phyloP scores from a whole-genome alignment of 2,888 invertebrate genomes.

The Xestia ashworthii region DNA sequence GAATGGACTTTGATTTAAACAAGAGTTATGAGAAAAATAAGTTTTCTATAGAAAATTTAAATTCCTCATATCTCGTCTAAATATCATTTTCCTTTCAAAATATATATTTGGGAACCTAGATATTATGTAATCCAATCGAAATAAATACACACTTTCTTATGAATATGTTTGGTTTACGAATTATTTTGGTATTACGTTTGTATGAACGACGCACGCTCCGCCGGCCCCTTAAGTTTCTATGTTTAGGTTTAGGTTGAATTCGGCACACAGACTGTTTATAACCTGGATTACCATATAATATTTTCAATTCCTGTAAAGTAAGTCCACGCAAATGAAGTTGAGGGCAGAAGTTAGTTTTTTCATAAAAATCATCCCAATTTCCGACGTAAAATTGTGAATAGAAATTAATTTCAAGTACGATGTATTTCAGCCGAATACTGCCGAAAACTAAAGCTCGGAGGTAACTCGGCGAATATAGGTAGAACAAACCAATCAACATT shows the following conservation, averaged over 20 bases:
- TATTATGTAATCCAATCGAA: too few species aligned
- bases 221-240: too few species aligned
- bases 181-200: too few species aligned
- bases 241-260: background rate
- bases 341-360: background rate
- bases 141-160: too few species aligned
- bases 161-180: too few species aligned
- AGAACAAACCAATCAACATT: constrained; percentile 51
- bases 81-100: too few species aligned
- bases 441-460: background rate
- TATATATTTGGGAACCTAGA: too few species aligned
- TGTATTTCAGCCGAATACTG: background rate
- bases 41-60: too few species aligned
- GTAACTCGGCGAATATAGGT: constrained; percentile 18
- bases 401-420: background rate
- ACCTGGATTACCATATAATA: background rate
- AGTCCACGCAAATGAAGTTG: background rate
- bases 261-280: background rate
- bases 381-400: background rate
- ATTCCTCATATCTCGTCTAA: too few species aligned
- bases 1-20: too few species aligned
- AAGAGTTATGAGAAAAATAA: too few species aligned
- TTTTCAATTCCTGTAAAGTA: background rate
- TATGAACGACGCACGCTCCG: too few species aligned
- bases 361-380: background rate